Percentiles rank a stretch among this genome's conserved stretches.
phyloP scores from a whole-genome alignment of 1,140 invertebrate genomes.

The Holcopasites calliopsidis region DNA sequence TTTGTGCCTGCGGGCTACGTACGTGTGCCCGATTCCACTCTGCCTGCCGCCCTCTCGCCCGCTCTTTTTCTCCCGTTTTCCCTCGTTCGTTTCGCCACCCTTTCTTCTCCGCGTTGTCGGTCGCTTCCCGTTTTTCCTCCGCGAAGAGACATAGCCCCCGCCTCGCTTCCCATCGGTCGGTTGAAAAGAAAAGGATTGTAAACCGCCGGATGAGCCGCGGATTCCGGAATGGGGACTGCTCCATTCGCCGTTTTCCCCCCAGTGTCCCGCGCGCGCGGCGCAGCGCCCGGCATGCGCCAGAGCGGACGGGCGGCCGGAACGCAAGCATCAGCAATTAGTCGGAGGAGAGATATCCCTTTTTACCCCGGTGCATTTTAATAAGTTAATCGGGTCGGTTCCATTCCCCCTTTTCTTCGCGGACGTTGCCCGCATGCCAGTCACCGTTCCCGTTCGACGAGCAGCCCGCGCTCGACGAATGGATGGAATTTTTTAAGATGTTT shows the following conservation, averaged over 20 bases:
- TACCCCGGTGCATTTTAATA: conserved; percentile 43
- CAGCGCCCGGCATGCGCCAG: neutral
- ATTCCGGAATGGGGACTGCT: conserved; percentile 65
- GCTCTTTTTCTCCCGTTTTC: neutral
- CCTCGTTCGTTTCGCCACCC: neutral
- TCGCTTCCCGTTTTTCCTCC: conserved; percentile 15
- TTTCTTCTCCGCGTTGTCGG: neutral
- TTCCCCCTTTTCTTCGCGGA: neutral
- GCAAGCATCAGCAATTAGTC: conserved; percentile 59
- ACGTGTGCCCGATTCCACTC: conserved; percentile 32
- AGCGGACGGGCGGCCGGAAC: neutral
- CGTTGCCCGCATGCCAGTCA: conserved; percentile 22
- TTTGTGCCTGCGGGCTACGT: conserved; percentile 21
- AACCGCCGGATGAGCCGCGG: conserved; percentile 67
- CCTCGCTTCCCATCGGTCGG: conserved; percentile 43
- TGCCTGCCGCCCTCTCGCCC: neutral
- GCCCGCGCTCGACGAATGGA: neutral
- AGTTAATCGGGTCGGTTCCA: conserved; percentile 37
- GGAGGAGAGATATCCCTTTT: conserved; percentile 38
- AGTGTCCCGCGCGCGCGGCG: conserved; percentile 5
- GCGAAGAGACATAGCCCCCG: conserved; percentile 18
- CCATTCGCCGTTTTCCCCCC: conserved; percentile 47
- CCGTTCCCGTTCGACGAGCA: neutral
- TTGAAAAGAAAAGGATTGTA: conserved; percentile 70
- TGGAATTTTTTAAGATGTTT: conserved; percentile 35